Conservation (phyloP, 2,797 vertebrate genomes). For the Parauchenoglanis punctatus region DNA sequence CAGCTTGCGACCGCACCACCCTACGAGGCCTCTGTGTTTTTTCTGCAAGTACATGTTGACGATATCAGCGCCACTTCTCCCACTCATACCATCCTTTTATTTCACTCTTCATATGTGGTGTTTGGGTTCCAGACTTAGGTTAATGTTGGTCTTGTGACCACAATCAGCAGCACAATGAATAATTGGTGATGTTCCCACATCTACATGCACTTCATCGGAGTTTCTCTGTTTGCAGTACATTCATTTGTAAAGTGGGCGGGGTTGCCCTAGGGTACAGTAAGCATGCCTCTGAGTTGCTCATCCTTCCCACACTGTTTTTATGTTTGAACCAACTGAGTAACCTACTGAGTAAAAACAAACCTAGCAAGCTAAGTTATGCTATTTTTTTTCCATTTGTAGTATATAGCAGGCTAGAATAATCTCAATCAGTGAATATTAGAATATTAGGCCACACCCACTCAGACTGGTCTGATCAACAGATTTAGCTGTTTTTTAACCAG, state of each 20-base stretch:
- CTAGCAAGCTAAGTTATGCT: not conserved
- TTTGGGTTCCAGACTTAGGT: slow-evolving; percentile 10
- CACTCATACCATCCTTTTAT: not conserved
- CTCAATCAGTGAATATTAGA: not conserved
- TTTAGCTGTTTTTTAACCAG: not conserved
- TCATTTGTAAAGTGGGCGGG: not conserved
- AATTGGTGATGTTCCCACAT: not conserved
- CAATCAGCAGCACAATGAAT: not conserved
- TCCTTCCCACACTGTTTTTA: not conserved
- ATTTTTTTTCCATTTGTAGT: not conserved
- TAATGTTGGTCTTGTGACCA: not conserved
- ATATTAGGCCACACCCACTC: not conserved
- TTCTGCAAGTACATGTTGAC: slow-evolving; percentile 23
- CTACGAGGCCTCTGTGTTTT: slow-evolving; percentile 29
- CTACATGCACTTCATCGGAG: not conserved
- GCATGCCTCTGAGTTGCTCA: not conserved
- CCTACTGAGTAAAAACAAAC: not conserved
- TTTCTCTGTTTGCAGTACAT: not conserved
- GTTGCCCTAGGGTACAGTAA: not conserved
- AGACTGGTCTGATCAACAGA: not conserved
- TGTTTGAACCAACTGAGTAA: not conserved
- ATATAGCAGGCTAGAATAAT: too few relatives aligned
- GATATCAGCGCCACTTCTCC: not conserved
- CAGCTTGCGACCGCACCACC: slow-evolving; percentile 58
- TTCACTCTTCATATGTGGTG: slow-evolving; percentile 2